Conservation (phyloP, 2,113 vertebrate species). For the Osmerus mordax region DNA sequence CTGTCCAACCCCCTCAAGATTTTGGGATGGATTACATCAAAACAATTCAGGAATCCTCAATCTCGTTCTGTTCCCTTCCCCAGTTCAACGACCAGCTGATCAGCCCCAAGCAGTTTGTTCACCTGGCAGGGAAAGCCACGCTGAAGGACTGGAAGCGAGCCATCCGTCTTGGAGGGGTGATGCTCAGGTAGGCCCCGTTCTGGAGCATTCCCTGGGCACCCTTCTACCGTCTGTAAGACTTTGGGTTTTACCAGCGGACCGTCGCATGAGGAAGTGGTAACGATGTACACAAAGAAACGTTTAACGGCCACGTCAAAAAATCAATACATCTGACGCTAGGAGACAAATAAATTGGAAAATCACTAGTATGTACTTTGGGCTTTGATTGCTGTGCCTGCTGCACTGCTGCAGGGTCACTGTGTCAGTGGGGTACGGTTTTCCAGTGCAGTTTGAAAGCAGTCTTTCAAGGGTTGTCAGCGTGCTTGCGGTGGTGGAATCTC, state of each 20-base stretch:
- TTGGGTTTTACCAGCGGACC: too few relatives aligned
- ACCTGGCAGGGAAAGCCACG: conserved; percentile 92
- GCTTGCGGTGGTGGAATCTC: conserved; percentile 40
- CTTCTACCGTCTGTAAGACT: too few relatives aligned
- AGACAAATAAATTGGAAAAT: too few relatives aligned
- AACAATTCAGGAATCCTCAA: neutral
- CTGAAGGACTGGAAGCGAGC: conserved; percentile 97
- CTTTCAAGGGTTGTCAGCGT: conserved; percentile 25
- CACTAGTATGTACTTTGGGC: neutral
- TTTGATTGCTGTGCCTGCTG: too few relatives aligned
- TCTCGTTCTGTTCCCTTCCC: conserved; percentile 31
- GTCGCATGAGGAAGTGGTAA: too few relatives aligned
- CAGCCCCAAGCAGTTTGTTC: conserved; percentile 94
- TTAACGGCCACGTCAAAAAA: too few relatives aligned
- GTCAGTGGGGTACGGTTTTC: conserved; percentile 35
- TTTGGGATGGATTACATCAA: too few relatives aligned
- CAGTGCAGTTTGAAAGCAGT: conserved; percentile 48
- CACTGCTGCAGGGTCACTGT: neutral
- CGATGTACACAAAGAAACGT: too few relatives aligned
- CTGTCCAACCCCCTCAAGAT: too few relatives aligned
- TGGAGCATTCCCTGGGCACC: neutral
- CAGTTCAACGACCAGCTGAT: conserved; percentile 94
- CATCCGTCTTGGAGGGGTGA: conserved; percentile 91
- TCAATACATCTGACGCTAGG: too few relatives aligned
- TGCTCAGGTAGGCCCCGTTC: conserved; percentile 82